These are phyloP conservation scores for Brachionus rotundiformis DNA, from an alignment of 1,140 invertebrate genomes.

Conservation along the genomic window DNA sequence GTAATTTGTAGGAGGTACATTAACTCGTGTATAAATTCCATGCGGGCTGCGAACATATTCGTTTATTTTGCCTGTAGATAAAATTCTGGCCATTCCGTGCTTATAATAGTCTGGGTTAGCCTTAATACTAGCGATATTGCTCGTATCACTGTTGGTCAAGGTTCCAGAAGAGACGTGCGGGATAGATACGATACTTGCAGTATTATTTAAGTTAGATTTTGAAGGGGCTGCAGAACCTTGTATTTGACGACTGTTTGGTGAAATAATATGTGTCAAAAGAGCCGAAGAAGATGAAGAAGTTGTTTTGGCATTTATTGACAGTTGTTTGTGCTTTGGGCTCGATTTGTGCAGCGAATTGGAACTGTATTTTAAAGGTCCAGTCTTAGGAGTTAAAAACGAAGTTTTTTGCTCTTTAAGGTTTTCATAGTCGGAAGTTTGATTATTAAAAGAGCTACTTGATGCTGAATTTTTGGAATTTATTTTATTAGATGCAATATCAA, in stretches of 20 bases:
- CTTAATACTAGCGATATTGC: background rate
- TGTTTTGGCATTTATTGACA: conserved; percentile 2
- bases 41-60: conserved; percentile 45
- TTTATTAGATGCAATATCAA: background rate
- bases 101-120: conserved; percentile 25
- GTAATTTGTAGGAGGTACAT: conserved; percentile 36
- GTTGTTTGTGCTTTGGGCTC: background rate
- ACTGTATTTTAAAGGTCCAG: background rate
- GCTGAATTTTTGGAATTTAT: conserved; percentile 23
- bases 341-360: background rate
- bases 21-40: conserved; percentile 48
- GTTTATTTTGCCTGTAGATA: conserved; percentile 16
- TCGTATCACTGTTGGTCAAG: background rate
- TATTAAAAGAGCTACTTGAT: conserved; percentile 1
- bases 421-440: conserved; percentile 9
- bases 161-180: background rate
- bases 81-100: background rate
- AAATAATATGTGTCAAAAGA: background rate
- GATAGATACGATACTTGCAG: background rate
- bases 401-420: background rate
- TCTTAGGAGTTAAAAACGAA: background rate
- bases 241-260: background rate
- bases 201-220: background rate
- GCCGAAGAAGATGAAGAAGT: background rate
- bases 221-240: background rate